Evolutionary conservation across 2,113 vertebrate species (phyloP).

Genomic region (Rhadina sibilatrix): DNA sequence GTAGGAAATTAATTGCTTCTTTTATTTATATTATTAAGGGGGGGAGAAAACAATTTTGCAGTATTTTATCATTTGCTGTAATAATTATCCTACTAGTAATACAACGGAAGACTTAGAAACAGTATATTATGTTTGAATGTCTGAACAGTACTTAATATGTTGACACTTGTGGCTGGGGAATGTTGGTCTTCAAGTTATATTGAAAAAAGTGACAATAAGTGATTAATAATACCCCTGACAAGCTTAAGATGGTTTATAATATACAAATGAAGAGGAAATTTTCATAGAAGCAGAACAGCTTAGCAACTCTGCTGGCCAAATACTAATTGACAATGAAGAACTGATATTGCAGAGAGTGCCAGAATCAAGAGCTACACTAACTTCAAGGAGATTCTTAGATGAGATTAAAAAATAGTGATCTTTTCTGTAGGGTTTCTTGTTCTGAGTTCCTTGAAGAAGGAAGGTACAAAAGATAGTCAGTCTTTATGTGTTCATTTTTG

Average conservation of each 20-base stretch:
- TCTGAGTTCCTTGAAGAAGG: not conserved
- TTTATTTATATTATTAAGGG: conserved; percentile 83
- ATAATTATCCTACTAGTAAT: conserved; percentile 80
- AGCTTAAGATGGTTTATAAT: conserved; percentile 77
- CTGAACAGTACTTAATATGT: conserved; percentile 48
- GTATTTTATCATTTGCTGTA: conserved; percentile 78
- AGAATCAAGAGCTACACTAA: not conserved
- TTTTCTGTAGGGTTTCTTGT: not conserved
- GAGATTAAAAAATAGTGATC: not conserved
- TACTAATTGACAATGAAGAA: not conserved
- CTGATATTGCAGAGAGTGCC: not conserved
- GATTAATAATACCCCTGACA: conserved; percentile 80
- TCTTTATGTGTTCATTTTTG: not conserved
- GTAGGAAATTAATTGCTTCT: conserved; percentile 83
- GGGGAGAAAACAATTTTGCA: conserved; percentile 73
- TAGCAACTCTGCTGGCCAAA: conserved; percentile 23
- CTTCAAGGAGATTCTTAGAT: not conserved
- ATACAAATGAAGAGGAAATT: conserved; percentile 72
- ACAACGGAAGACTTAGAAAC: conserved; percentile 65
- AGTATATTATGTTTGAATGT: conserved; percentile 47
- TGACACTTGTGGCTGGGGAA: conserved; percentile 63
- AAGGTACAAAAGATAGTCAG: not conserved
- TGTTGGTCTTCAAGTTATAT: conserved; percentile 69
- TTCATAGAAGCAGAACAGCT: conserved; percentile 76
- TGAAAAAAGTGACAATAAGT: conserved; percentile 77